Conservation (phyloP, 2,113 vertebrate species). For the Rhinogobius similis region DNA sequence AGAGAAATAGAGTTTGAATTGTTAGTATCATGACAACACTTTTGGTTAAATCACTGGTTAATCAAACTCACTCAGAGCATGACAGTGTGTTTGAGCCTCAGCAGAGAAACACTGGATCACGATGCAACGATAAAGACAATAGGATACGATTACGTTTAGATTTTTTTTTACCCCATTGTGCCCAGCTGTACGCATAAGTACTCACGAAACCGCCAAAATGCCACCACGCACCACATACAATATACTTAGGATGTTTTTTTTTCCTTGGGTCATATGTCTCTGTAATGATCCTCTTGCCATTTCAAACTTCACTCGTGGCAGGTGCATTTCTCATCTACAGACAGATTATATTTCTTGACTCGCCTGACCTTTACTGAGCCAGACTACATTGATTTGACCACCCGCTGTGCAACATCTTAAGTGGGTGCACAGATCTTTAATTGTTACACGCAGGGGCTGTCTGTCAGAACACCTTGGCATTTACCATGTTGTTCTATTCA, state of each 20-base stretch:
- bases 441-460: background rate
- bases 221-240: background rate
- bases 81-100: too few species aligned
- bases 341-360: conserved; percentile 6
- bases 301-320: conserved; percentile 1
- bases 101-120: too few species aligned
- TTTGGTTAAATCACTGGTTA: too few species aligned
- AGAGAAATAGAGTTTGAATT: too few species aligned
- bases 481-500: background rate
- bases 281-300: conserved; percentile 7
- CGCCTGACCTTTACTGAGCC: conserved; percentile 3
- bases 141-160: too few species aligned
- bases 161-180: background rate
- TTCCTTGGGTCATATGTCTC: background rate
- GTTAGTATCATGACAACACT: too few species aligned
- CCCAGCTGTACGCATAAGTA: background rate
- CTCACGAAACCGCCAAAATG: background rate
- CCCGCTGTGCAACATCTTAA: conserved; percentile 7
- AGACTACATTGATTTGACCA: conserved; percentile 10
- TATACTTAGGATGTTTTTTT: background rate
- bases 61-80: too few species aligned
- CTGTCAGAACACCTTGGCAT: conserved; percentile 10
- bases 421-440: conserved; percentile 8
- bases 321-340: conserved; percentile 8
- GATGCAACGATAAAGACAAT: too few species aligned